These are phyloP conservation scores for Sphaeramia orbicularis DNA, from an alignment of 2,797 vertebrate genomes.

Conservation along the genomic window DNA sequence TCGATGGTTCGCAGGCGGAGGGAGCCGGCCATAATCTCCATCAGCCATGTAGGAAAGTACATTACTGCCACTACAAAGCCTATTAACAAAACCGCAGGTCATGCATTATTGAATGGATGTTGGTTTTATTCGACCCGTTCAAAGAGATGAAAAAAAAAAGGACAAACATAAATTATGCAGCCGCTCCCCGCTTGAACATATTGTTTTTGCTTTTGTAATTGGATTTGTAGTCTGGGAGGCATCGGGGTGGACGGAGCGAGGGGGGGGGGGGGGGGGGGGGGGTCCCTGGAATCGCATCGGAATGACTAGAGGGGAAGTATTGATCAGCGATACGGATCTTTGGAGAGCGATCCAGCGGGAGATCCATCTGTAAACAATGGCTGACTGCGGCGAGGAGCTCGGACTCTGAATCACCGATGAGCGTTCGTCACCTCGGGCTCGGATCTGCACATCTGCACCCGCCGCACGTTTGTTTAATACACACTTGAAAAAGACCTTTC, in stretches of 20 bases:
- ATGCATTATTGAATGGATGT: conserved; percentile 82
- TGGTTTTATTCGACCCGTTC: conserved; percentile 77
- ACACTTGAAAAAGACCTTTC: neutral
- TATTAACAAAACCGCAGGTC: conserved; percentile 84
- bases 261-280: neutral
- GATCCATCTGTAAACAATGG: conserved; percentile 67
- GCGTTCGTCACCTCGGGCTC: conserved; percentile 54
- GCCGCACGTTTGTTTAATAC: conserved; percentile 16
- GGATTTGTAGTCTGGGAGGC: conserved; percentile 73
- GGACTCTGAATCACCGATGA: conserved; percentile 60
- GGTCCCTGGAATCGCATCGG: conserved; percentile 36
- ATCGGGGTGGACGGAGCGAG: conserved; percentile 33
- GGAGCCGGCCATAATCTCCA: conserved; percentile 64
- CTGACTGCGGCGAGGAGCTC: conserved; percentile 47
- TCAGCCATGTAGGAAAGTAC: conserved; percentile 82
- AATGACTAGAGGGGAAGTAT: conserved; percentile 58
- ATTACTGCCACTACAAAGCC: conserved; percentile 84
- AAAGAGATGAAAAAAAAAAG: conserved; percentile 51
- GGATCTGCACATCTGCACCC: conserved; percentile 28
- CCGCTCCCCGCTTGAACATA: conserved; percentile 52
- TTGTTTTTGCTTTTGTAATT: conserved; percentile 80
- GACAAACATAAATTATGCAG: conserved; percentile 80
- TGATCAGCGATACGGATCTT: conserved; percentile 60
- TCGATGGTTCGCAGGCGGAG: no score
- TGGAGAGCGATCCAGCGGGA: conserved; percentile 49